Conservation (phyloP, 2,113 vertebrate genomes). For the Thalassarche chlororhynchos region DNA sequence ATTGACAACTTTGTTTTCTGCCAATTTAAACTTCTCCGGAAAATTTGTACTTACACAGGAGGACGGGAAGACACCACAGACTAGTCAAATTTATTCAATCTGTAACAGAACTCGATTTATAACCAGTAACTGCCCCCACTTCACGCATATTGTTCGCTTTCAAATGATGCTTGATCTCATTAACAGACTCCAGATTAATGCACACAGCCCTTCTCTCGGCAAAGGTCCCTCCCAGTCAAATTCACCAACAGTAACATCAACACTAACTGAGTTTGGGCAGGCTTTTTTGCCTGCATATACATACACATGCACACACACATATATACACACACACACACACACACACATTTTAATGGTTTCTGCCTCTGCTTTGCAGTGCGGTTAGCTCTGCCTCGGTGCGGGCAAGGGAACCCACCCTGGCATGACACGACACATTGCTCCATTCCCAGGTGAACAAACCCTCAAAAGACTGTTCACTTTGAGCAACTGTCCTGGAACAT, state of each 20-base stretch:
- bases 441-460: neutral
- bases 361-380: neutral
- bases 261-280: neutral
- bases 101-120: neutral
- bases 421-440: neutral
- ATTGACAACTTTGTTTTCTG: neutral
- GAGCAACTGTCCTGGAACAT: neutral
- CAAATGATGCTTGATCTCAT: neutral
- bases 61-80: neutral
- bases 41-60: neutral
- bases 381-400: neutral
- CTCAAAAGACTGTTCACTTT: neutral
- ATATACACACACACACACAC: too few relatives aligned
- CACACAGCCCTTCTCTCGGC: neutral
- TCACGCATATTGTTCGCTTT: neutral
- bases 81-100: neutral
- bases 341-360: neutral
- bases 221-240: neutral
- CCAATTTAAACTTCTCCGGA: neutral
- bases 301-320: neutral
- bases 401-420: neutral
- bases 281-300: neutral
- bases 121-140: neutral
- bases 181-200: neutral
- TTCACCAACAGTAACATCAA: neutral